Base-by-base conservation (phyloP, 2,797 vertebrate genomes). In the Lateolabrax maculatus region DNA sequence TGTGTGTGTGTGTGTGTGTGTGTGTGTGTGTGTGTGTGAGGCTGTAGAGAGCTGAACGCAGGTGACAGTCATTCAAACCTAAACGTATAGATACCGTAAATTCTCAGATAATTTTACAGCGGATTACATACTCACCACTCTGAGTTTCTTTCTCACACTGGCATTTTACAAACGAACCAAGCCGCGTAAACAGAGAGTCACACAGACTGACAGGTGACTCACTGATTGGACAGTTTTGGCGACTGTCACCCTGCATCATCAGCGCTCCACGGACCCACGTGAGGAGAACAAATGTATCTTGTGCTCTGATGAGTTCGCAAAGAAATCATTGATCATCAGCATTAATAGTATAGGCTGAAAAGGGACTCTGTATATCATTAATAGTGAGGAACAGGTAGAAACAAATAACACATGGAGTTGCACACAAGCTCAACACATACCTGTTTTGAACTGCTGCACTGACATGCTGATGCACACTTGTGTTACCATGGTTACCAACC, bases 11-110 rank as follows among this genome's bases (percentile, higher is more conserved):
- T 60, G 56, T 23, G 25, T 27, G 55, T 21, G 11, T 41, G 63
- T 60, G 56, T 23, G 25, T 27, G 9, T 25, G 57, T 16, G 31
- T 29, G 53, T 37, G 60, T 60, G 65, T 25, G 46, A 16, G 41
- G 53, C 3, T 12, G 48, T 15, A 18, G 11, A 62, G 44, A 67
- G 41, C 39, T 60, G 56, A 74, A 37, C 57, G 29, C 74, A 82
- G 71, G 71, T 86, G 69, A 71, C 64, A 43, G 70, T 69, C 5
- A 79, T 41, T 78, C 60, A 69, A 12, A 80, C 39, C 3, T 19
- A 48, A 15, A 29, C 0, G 11, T 9, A 31, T 34, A 34, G 21
- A 65, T 18, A 23, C 18, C 2, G 13, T 53, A 25, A 19, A 69
- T 48, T 67, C 65, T 70, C 21, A 58, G 27, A 34, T 1, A 18